A percentile compares a stretch with the other conserved stretches of the same genome.
Evolutionary conservation across 2,888 invertebrate genomes (phyloP).

Genomic region (Macrophya alboannulata): DNA sequence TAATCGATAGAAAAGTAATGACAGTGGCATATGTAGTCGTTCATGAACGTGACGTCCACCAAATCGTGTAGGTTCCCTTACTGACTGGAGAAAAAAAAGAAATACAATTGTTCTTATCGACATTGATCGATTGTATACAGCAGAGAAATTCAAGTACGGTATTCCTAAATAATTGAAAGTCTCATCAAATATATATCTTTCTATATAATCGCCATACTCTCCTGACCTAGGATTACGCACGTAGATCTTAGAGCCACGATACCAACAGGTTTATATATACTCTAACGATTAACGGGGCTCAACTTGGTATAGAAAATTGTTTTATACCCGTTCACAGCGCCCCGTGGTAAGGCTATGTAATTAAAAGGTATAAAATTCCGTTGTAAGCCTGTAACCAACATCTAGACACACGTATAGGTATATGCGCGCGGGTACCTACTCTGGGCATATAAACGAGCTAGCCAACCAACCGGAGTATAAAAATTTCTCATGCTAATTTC

Average conservation of each 20-base stretch:
- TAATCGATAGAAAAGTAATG: constrained; percentile 9
- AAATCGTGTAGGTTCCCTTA: not conserved
- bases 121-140: not conserved
- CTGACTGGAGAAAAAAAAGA: not conserved
- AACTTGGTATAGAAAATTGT: constrained; percentile 8
- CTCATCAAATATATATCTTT: not conserved
- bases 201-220: not conserved
- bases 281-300: not conserved
- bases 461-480: not conserved
- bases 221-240: constrained; percentile 27
- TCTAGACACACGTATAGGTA: not conserved
- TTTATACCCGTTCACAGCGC: not conserved
- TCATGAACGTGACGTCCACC: not conserved
- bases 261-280: constrained; percentile 3
- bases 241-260: not conserved
- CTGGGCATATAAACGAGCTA: not conserved
- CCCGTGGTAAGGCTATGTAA: constrained; percentile 23
- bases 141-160: not conserved
- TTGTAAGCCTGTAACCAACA: not conserved
- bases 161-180: not conserved
- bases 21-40: not conserved
- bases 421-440: not conserved
- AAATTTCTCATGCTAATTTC: constrained; percentile 41
- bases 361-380: constrained; percentile 45
- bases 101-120: not conserved